A percentile compares a stretch with the other conserved stretches of the same genome.
Evolutionary conservation across 1,140 invertebrate genomes (phyloP).

Genomic region (Linepithema humile): DNA sequence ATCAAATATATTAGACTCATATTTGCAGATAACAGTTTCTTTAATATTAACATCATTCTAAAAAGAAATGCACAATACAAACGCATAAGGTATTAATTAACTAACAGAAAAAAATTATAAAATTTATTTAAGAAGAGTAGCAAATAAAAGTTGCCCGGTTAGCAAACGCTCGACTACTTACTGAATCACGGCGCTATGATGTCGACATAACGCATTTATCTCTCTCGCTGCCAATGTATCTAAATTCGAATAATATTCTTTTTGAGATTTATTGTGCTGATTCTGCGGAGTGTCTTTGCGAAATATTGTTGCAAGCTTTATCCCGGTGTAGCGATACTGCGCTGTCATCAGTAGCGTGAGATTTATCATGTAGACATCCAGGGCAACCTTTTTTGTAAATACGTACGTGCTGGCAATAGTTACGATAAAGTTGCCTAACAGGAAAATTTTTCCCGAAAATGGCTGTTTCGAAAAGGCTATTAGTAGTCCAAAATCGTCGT

Average conservation of each 20-base stretch:
- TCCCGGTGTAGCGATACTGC: slow-evolving; percentile 15
- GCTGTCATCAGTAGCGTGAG: slow-evolving; percentile 5
- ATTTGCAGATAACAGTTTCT: slow-evolving; percentile 58
- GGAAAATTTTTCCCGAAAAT: slow-evolving; percentile 2
- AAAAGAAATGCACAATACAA: slow-evolving; percentile 31
- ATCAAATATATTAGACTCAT: slow-evolving; percentile 63
- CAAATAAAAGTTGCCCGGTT: no score
- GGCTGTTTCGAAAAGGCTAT: slow-evolving; percentile 9
- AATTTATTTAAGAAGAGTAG: background rate
- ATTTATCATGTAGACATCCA: slow-evolving; percentile 31
- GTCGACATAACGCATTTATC: background rate
- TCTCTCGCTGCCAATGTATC: background rate
- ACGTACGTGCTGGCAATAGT: slow-evolving; percentile 15
- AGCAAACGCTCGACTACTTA: background rate
- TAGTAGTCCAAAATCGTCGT: slow-evolving; percentile 19
- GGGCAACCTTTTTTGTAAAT: slow-evolving; percentile 20
- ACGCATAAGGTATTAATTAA: background rate
- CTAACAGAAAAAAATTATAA: background rate
- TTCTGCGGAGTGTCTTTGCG: background rate
- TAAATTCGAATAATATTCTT: background rate
- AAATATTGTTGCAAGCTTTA: slow-evolving; percentile 15
- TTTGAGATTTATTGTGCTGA: background rate
- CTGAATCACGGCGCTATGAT: slow-evolving; percentile 4
- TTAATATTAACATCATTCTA: slow-evolving; percentile 54
- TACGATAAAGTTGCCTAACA: slow-evolving; percentile 3